Evolutionary conservation across 2,888 invertebrate species (phyloP), one percentile per base, ranked within the genome.

Genomic region (Boloria selene): DNA sequence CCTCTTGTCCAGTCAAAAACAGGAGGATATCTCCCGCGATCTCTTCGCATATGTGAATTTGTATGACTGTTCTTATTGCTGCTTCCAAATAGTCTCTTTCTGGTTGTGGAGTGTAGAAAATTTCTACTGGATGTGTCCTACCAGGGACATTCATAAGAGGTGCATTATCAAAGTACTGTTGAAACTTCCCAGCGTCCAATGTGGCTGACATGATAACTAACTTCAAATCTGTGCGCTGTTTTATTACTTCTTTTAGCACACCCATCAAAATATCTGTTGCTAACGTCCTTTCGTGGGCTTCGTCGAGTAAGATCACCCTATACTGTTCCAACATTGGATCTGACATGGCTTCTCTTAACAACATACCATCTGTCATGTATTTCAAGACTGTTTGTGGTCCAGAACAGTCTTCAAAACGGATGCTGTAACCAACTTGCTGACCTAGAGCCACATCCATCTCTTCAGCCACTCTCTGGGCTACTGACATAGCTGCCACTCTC

Each of bases 281-380:
- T 50, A 99, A 89, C 0, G 99, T 99, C 77, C 99, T 95, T 92
- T 99, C 99, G 89, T 99, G 99, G 79, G 99, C 99, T 84, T 99
- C 99, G 78, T 99, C 99, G 52, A 99, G 95, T 63, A 99, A 90
- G 49, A 99, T 96, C 3, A 98, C 98, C 81, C 98, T 96, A 87
- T 99, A 99, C 13, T 96, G 95, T 75, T 99, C 99, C 7, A 99
- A 89, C 95, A 99, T 97, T 0, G 99, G 99, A 86, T 99, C 99
- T 0, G 98, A 98, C 99, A 99, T 99, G 0, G 98, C 99, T 93
- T 99, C 99, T 70, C 99, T 93, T 44, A 99, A 92, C 85, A 99
- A 94, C 99, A 99, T 99, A 97, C 99, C 99, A 79, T 99, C 99
- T 14, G 99, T 99, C 98, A 99, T 98, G 85, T 99, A 99, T 81